Conservation (phyloP, 2,888 invertebrate species). For the Polyommatus icarus region DNA sequence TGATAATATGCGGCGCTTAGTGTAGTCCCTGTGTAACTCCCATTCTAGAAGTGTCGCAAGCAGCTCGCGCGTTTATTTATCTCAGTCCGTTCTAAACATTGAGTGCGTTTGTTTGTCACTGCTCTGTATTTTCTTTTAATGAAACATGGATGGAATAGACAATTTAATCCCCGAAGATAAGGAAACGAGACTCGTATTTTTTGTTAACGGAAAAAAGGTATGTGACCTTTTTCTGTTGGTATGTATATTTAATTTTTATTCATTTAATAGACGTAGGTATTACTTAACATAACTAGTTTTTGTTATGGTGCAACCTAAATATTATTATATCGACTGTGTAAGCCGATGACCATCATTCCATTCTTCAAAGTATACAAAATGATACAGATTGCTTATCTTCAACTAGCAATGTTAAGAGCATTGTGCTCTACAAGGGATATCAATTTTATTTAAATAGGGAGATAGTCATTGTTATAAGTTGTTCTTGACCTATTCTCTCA, state of each 20-base stretch:
- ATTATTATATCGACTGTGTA: neutral
- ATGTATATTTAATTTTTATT: neutral
- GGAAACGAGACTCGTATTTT: conserved; percentile 73
- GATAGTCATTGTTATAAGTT: too few species aligned
- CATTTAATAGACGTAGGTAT: neutral
- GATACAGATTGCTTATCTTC: too few species aligned
- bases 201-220: conserved; percentile 83
- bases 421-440: too few species aligned
- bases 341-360: neutral
- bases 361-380: neutral
- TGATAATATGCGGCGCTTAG: neutral
- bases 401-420: too few species aligned
- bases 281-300: neutral
- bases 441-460: too few species aligned
- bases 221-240: neutral
- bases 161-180: conserved; percentile 52
- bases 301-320: neutral
- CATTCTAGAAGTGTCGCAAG: neutral
- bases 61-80: neutral
- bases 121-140: neutral
- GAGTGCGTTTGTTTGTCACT: conserved; percentile 1
- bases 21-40: neutral
- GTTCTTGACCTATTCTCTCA: too few species aligned
- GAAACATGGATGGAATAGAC: conserved; percentile 49
- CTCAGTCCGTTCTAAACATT: conserved; percentile 7